A percentile compares a stretch with the other conserved stretches of the same genome.
Evolutionary conservation across 53 echinoderm and acorn worm genomes (phyloP).

Genomic region (Hippasteria phrygiana): DNA sequence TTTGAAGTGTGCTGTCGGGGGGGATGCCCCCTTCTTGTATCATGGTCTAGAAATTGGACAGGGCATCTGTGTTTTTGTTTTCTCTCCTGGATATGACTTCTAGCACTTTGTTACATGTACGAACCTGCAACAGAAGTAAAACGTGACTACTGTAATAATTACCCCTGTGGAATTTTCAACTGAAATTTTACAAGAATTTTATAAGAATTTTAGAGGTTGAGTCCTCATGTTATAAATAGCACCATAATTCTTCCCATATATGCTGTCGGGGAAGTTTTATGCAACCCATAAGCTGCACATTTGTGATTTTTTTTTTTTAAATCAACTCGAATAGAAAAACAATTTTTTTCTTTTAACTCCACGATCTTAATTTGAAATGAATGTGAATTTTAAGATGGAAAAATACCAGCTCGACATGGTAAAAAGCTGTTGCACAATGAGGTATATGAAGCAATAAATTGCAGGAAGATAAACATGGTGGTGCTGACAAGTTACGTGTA

Average conservation of each 20-base stretch:
- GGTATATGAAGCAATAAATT: slow-evolving; percentile 52
- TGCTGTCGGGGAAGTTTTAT: neutral
- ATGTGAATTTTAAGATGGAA: neutral
- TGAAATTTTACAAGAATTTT: slow-evolving; percentile 20
- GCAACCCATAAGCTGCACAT: neutral
- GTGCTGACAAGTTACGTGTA: slow-evolving; percentile 33
- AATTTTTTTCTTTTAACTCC: neutral
- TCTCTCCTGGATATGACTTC: neutral
- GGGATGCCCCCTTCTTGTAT: neutral
- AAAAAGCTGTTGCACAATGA: neutral
- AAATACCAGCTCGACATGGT: neutral
- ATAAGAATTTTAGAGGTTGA: neutral
- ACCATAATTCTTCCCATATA: neutral
- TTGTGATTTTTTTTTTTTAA: neutral
- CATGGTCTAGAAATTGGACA: neutral
- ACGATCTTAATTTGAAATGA: neutral
- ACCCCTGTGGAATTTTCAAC: neutral
- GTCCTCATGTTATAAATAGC: neutral
- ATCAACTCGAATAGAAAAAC: neutral
- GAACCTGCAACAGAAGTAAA: neutral
- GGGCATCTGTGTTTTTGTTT: neutral
- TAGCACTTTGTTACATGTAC: neutral
- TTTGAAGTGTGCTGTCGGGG: slow-evolving; percentile 50
- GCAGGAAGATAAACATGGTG: slow-evolving; percentile 26
- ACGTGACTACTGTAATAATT: neutral